Percentiles rank a stretch among this genome's conserved stretches.
Evolutionary conservation across 2,888 invertebrate species (phyloP).

Genomic region (Orgyia antiqua): DNA sequence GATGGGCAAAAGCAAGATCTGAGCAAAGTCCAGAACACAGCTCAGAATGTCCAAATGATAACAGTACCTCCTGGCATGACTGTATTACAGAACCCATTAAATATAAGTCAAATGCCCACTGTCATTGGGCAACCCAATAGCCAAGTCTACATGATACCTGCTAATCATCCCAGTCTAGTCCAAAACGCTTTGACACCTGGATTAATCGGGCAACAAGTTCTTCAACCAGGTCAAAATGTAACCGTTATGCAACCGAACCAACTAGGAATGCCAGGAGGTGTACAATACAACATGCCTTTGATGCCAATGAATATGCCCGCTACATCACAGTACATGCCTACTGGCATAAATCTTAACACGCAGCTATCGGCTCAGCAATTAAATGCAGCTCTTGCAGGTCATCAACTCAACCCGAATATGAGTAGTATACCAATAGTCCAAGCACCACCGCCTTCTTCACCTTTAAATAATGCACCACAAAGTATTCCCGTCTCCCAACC

Average conservation of each 20-base stretch:
- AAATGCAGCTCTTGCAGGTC: slow-evolving; percentile 62
- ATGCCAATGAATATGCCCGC: slow-evolving; percentile 68
- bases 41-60: slow-evolving; percentile 71
- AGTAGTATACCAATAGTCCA: slow-evolving; percentile 66
- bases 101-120: slow-evolving; percentile 60
- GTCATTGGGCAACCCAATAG: slow-evolving; percentile 62
- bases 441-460: slow-evolving; percentile 51
- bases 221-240: slow-evolving; percentile 64
- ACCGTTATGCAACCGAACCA: slow-evolving; percentile 72
- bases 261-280: slow-evolving; percentile 56
- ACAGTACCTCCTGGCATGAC: slow-evolving; percentile 71
- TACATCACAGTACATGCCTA: slow-evolving; percentile 60
- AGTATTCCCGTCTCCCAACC: slow-evolving; percentile 46
- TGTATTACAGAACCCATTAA: slow-evolving; percentile 62
- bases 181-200: slow-evolving; percentile 54
- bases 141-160: slow-evolving; percentile 71
- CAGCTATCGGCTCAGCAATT: slow-evolving; percentile 66
- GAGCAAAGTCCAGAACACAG: slow-evolving; percentile 53
- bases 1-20: slow-evolving; percentile 62
- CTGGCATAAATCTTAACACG: slow-evolving; percentile 61
- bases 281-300: slow-evolving; percentile 64
- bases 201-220: slow-evolving; percentile 54
- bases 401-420: slow-evolving; percentile 55
- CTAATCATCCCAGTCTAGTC: slow-evolving; percentile 58
- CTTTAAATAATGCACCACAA: slow-evolving; percentile 43